phyloP scores from a whole-genome alignment of 2,113 vertebrate species.

The Dasyornis broadbenti region DNA sequence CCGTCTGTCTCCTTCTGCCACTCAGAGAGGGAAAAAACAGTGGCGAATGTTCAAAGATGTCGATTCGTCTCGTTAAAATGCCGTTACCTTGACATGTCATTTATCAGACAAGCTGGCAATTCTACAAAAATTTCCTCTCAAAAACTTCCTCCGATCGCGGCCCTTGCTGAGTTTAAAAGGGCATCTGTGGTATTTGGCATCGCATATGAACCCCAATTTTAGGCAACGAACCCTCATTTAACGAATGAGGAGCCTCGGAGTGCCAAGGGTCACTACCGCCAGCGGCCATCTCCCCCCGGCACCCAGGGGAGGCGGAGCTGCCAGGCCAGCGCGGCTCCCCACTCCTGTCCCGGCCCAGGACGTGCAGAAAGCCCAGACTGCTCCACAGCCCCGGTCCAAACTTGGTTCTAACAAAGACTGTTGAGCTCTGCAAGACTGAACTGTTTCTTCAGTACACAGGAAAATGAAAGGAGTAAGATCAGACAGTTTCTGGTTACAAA shows the following conservation, averaged over 20 bases:
- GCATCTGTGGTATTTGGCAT: not conserved
- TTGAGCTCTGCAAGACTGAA: not conserved
- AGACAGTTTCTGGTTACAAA: not conserved
- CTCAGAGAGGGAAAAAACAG: not conserved
- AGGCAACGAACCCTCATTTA: not conserved
- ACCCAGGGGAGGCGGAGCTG: not conserved
- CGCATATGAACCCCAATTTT: fast-evolving
- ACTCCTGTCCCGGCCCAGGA: fast-evolving
- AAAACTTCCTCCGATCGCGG: not conserved
- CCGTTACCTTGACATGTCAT: not conserved
- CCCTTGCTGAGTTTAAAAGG: not conserved
- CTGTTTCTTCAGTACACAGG: not conserved
- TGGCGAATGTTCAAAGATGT: not conserved
- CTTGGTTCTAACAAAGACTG: too few species aligned
- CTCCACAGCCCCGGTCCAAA: not conserved
- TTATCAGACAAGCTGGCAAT: not conserved
- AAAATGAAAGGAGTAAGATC: not conserved
- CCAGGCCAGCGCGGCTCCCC: fast-evolving
- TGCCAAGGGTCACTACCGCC: fast-evolving
- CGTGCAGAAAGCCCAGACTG: fast-evolving
- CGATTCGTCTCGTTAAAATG: not conserved
- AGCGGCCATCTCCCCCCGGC: not conserved
- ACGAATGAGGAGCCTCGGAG: not conserved
- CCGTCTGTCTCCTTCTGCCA: not conserved
- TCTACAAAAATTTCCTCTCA: not conserved